Evolutionary conservation across 2,797 vertebrate species (phyloP).

Genomic region (Astyanax mexicanus): DNA sequence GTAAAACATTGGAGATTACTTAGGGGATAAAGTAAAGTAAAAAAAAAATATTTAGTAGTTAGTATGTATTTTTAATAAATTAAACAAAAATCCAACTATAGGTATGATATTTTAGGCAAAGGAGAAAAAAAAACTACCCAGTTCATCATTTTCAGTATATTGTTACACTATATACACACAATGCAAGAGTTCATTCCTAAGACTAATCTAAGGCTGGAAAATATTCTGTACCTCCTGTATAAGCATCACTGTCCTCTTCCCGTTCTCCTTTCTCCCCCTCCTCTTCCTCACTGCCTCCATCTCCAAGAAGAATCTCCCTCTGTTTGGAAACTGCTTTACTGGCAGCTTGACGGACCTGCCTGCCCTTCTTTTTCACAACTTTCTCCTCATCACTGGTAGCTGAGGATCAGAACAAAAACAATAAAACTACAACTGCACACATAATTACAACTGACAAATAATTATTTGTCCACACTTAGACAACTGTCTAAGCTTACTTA

Average conservation of each 20-base stretch:
- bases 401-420: constrained; percentile 54
- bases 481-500: too few species aligned
- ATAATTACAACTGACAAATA: not conserved
- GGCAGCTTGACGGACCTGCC: constrained; percentile 94
- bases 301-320: constrained; percentile 95
- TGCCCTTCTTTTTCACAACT: constrained; percentile 93
- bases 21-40: too few species aligned
- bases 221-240: constrained; percentile 87
- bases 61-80: too few species aligned
- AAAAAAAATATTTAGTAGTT: too few species aligned
- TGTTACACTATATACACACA: too few species aligned
- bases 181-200: not conserved
- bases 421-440: too few species aligned
- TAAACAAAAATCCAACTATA: too few species aligned
- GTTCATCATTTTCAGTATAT: not conserved
- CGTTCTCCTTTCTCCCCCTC: constrained; percentile 89
- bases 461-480: too few species aligned
- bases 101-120: too few species aligned
- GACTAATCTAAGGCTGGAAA: not conserved
- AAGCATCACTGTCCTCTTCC: constrained; percentile 70
- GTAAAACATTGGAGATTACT: too few species aligned
- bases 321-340: constrained; percentile 98
- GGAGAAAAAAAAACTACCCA: too few species aligned
- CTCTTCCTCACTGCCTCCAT: constrained; percentile 94
- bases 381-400: constrained; percentile 96